These are phyloP conservation scores for Proisotoma minuta DNA, from an alignment of 2,888 invertebrate species.

Conservation along the genomic window DNA sequence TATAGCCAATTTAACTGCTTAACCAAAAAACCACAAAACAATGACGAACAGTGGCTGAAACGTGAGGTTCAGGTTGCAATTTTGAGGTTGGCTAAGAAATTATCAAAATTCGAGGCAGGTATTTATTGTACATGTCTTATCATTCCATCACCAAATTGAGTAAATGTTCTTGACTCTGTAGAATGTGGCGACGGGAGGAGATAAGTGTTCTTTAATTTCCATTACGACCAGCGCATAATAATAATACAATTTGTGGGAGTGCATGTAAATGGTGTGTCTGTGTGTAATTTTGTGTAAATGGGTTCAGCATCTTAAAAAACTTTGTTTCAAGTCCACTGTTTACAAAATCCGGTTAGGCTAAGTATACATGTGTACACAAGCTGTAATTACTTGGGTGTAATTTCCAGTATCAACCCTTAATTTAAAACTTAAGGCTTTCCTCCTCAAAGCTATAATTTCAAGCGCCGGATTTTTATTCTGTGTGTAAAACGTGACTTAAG, in stretches of 20 bases:
- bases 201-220: slow-evolving; percentile 11
- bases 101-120: slow-evolving; percentile 9
- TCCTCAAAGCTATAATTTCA: slow-evolving; percentile 45
- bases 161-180: too few species aligned
- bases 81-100: too few species aligned
- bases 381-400: slow-evolving; percentile 47
- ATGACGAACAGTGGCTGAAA: not conserved
- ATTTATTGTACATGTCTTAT: too few species aligned
- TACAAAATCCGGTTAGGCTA: slow-evolving; percentile 48
- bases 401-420: slow-evolving; percentile 46
- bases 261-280: slow-evolving; percentile 8
- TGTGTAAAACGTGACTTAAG: slow-evolving; percentile 46
- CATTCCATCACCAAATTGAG: not conserved
- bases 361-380: slow-evolving; percentile 38
- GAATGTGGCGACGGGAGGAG: not conserved
- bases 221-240: slow-evolving; percentile 5
- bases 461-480: slow-evolving; percentile 42
- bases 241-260: slow-evolving; percentile 2
- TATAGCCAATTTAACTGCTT: too few species aligned
- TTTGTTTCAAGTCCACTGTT: slow-evolving; percentile 23
- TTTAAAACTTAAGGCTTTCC: slow-evolving; percentile 38
- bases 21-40: not conserved
- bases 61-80: slow-evolving; percentile 30
- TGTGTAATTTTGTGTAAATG: not conserved
- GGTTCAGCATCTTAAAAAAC: not conserved